These are phyloP conservation scores for Trichoplusia ni DNA, from an alignment of 1,140 invertebrate species.

Conservation along the genomic window DNA sequence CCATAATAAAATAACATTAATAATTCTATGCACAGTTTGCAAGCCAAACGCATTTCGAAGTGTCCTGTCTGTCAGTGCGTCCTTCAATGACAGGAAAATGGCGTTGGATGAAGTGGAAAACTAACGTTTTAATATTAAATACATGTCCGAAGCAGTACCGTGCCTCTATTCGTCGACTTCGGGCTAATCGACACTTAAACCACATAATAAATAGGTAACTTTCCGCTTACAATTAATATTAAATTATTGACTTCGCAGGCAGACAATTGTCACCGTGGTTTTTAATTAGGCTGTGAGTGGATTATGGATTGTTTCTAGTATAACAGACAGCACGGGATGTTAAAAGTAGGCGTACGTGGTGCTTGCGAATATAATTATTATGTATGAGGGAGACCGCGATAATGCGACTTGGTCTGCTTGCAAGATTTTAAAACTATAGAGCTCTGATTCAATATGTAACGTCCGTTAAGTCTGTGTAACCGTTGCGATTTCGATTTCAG, in stretches of 20 bases:
- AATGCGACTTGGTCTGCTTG: too few species aligned
- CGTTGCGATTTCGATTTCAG: too few species aligned
- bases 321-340: too few species aligned
- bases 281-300: conserved; percentile 1
- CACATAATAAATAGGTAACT: conserved; percentile 29
- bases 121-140: conserved; percentile 49
- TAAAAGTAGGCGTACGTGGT: not conserved
- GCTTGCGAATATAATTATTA: too few species aligned
- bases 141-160: conserved; percentile 15
- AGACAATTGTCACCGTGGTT: conserved; percentile 15
- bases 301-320: conserved; percentile 3
- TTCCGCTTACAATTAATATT: conserved; percentile 33
- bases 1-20: conserved; percentile 48
- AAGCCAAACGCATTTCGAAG: conserved; percentile 54
- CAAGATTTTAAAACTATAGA: too few species aligned
- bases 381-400: too few species aligned
- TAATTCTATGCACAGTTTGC: conserved; percentile 49
- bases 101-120: conserved; percentile 50
- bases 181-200: conserved; percentile 25
- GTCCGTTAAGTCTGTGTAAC: too few species aligned
- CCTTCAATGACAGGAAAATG: conserved; percentile 61
- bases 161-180: conserved; percentile 1
- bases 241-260: conserved; percentile 21
- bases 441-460: too few species aligned
- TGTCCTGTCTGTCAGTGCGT: conserved; percentile 42